Conservation (phyloP, 2,113 vertebrate species). For the Stigmatopora nigra region DNA sequence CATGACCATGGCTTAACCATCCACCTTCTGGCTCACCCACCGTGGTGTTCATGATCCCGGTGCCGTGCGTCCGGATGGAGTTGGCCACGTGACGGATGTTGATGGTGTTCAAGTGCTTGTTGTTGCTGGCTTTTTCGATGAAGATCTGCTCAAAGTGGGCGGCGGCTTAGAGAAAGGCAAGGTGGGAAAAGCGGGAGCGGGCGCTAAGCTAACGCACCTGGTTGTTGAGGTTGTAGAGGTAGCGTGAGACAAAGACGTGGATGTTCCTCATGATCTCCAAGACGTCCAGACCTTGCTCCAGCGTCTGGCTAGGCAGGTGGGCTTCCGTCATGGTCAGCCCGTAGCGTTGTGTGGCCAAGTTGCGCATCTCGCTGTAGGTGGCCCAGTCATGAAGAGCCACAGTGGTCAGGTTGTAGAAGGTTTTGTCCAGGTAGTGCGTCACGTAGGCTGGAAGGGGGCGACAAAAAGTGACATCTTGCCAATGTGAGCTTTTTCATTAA, state of each 20-base stretch:
- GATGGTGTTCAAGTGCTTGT: slow-evolving; percentile 98
- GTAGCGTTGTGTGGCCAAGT: slow-evolving; percentile 91
- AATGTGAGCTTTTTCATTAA: too few species aligned
- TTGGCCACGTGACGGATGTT: slow-evolving; percentile 98
- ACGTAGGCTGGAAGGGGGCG: slow-evolving; percentile 76
- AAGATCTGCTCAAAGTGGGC: slow-evolving; percentile 78
- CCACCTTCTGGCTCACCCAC: slow-evolving; percentile 63
- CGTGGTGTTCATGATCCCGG: slow-evolving; percentile 98
- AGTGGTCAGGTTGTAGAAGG: slow-evolving; percentile 96
- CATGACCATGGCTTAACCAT: too few species aligned
- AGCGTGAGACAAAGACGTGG: slow-evolving; percentile 96
- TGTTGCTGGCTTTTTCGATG: slow-evolving; percentile 96
- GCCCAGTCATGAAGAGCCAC: slow-evolving; percentile 98
- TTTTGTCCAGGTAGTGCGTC: slow-evolving; percentile 97
- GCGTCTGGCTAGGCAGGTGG: slow-evolving; percentile 94
- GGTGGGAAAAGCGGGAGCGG: too few species aligned
- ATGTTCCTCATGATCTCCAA: slow-evolving; percentile 99
- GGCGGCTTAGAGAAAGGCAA: too few species aligned
- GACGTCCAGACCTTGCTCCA: slow-evolving; percentile 97
- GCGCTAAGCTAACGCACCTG: slow-evolving; percentile 67
- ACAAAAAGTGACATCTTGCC: too few species aligned
- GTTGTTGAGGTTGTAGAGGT: slow-evolving; percentile 98
- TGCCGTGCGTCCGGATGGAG: slow-evolving; percentile 96
- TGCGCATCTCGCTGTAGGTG: slow-evolving; percentile 98
- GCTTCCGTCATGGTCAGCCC: slow-evolving; percentile 94